A percentile compares a stretch with the other conserved stretches of the same genome.
Conservation (phyloP, 2,113 vertebrate species). For the Piprites chloris region DNA sequence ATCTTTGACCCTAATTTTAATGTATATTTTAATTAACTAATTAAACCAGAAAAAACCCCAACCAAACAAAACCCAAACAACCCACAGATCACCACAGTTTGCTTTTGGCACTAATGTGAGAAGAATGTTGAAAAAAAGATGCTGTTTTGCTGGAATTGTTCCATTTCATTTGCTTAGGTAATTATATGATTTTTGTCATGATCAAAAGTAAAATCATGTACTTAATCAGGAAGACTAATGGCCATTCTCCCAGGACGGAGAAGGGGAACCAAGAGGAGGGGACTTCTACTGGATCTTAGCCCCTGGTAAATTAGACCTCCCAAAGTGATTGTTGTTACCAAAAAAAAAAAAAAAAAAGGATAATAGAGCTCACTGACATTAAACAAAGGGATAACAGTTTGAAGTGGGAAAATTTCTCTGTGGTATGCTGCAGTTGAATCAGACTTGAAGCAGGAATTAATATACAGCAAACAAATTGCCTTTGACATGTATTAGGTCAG, state of each 20-base stretch:
- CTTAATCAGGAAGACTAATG: background rate
- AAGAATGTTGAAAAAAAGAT: background rate
- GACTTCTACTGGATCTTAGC: background rate
- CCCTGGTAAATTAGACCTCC: background rate
- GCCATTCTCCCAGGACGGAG: background rate
- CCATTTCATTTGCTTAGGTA: background rate
- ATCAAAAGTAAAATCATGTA: background rate
- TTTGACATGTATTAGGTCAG: constrained; percentile 10
- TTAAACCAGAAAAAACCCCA: background rate
- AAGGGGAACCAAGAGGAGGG: background rate
- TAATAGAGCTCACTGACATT: background rate
- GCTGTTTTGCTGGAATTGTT: background rate
- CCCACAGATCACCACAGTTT: background rate
- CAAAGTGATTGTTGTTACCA: background rate
- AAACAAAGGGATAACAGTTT: background rate
- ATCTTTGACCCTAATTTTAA: background rate
- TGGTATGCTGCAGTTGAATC: background rate
- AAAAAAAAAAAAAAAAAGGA: background rate
- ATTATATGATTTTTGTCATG: background rate
- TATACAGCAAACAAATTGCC: background rate
- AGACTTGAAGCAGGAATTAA: background rate
- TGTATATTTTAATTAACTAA: background rate
- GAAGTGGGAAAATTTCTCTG: background rate
- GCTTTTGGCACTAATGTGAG: background rate
- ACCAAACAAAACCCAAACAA: background rate